Evolutionary conservation across 2,113 vertebrate species (phyloP).

Genomic region (Silurus glanis): DNA sequence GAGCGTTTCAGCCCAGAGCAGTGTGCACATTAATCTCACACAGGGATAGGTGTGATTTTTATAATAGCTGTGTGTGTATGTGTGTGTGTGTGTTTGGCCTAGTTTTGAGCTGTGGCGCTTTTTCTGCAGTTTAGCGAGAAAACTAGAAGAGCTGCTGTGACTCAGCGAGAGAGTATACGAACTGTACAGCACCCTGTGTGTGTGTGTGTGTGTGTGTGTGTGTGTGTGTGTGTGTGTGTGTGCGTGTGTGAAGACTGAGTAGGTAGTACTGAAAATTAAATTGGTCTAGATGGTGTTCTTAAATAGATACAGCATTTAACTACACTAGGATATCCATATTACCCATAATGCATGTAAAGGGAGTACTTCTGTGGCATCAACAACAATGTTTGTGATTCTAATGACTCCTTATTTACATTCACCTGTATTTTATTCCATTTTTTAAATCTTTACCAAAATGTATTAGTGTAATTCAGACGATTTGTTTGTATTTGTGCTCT

Average conservation of each 20-base stretch:
- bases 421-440: too few relatives aligned
- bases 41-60: neutral
- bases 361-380: too few relatives aligned
- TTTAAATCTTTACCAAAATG: too few relatives aligned
- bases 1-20: slow-evolving; percentile 12
- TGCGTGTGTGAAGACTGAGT: neutral
- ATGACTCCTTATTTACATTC: too few relatives aligned
- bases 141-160: slow-evolving; percentile 21
- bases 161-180: neutral
- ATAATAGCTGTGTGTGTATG: neutral
- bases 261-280: neutral
- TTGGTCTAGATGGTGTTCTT: neutral
- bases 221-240: neutral
- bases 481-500: neutral
- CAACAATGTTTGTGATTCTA: too few relatives aligned
- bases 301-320: neutral
- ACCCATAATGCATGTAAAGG: neutral
- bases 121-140: neutral
- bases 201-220: neutral
- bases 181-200: neutral
- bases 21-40: slow-evolving; percentile 35
- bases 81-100: slow-evolving; percentile 16
- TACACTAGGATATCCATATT: neutral
- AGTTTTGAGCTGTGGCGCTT: slow-evolving; percentile 22
- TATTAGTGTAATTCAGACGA: too few relatives aligned